A percentile compares a stretch with the other conserved stretches of the same genome.
phyloP scores from a whole-genome alignment of 2,797 vertebrate genomes.

The Tenualosa ilisha region DNA sequence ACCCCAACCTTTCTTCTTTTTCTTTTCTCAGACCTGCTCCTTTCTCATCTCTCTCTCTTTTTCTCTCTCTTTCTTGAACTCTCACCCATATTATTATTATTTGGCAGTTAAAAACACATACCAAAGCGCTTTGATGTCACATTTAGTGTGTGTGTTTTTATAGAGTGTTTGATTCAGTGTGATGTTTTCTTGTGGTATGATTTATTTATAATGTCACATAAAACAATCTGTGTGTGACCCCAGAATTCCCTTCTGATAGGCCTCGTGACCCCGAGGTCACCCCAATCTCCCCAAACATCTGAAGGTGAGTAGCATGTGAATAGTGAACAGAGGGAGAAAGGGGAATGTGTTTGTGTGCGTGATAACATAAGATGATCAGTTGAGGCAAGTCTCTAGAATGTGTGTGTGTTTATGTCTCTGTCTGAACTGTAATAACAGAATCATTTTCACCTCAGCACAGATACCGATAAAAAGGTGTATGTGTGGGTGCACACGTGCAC shows the following conservation, averaged over 20 bases:
- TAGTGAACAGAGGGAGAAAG: neutral
- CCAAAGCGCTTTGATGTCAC: neutral
- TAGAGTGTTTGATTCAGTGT: neutral
- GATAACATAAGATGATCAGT: neutral
- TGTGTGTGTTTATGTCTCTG: conserved; percentile 3
- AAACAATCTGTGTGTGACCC: conserved; percentile 20
- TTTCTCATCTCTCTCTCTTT: neutral
- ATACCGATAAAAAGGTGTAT: neutral
- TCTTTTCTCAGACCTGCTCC: neutral
- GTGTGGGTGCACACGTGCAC: neutral
- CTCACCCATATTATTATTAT: neutral
- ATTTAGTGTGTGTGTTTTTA: neutral
- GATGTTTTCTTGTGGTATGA: neutral
- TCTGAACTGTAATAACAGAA: neutral
- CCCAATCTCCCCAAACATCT: conserved; percentile 19
- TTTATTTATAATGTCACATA: conserved; percentile 20
- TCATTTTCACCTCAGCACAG: neutral
- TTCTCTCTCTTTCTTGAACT: neutral
- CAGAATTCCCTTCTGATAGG: neutral
- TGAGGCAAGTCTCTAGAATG: neutral
- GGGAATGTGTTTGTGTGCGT: neutral
- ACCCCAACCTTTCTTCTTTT: neutral
- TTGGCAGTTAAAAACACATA: neutral
- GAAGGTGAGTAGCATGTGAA: conserved; percentile 10
- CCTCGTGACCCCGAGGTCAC: neutral